These are phyloP conservation scores for Tauraco erythrolophus DNA, from an alignment of 2,113 vertebrate species.

Conservation along the genomic window DNA sequence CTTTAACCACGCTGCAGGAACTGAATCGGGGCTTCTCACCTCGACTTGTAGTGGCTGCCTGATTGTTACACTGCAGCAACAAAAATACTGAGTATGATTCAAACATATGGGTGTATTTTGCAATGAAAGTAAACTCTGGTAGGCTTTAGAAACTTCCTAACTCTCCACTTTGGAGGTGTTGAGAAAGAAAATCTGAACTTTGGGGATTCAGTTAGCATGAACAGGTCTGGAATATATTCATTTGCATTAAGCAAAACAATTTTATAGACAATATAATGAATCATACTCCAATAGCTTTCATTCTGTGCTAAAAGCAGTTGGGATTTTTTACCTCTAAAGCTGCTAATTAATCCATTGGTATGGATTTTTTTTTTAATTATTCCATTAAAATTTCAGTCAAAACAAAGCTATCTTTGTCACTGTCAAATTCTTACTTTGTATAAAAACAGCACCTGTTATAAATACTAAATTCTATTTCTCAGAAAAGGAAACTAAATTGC, in stretches of 20 bases:
- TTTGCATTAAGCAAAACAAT: neutral
- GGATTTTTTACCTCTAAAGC: neutral
- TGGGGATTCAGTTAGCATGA: neutral
- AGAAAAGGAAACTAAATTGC: neutral
- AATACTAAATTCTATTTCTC: neutral
- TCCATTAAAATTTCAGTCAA: neutral
- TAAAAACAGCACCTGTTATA: neutral
- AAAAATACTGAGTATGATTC: rapidly evolving
- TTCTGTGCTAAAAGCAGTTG: neutral
- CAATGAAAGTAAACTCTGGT: neutral
- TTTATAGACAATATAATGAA: neutral
- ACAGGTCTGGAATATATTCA: neutral
- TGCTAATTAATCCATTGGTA: neutral
- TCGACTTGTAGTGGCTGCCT: neutral
- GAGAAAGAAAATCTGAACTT: neutral
- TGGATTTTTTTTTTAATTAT: neutral
- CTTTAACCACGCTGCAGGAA: neutral
- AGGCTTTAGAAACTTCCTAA: neutral
- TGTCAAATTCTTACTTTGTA: neutral
- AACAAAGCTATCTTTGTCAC: neutral
- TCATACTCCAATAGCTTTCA: neutral
- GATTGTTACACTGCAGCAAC: rapidly evolving
- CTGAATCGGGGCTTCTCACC: neutral
- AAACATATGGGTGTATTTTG: neutral
- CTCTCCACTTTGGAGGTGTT: neutral